Evolutionary conservation across 2,888 invertebrate species (phyloP), one percentile per base, ranked within the genome.

Genomic region (Frankliniella fusca): DNA sequence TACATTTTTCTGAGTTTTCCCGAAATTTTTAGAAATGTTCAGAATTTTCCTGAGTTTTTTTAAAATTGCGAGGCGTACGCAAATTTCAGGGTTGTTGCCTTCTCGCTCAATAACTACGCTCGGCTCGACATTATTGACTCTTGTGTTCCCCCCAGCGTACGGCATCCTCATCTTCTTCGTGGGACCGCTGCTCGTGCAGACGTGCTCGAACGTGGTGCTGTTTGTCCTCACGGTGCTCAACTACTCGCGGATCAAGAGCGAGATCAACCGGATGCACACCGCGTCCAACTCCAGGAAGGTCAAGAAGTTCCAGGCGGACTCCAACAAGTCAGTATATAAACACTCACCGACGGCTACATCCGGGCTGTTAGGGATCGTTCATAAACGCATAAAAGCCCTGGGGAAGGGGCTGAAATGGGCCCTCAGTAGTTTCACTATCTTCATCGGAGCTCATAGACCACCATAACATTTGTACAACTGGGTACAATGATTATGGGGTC

Each of bases 241-340:
- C 86, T 92, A 90, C 82, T 87, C 86, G 82, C 86, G 86, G 27
- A 88, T 88, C 48, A 90, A 94, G 88, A 91, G 92, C 0, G 94
- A 95, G 88, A 93, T 95, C 84, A 91, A 91, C 84, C 91, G 91
- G 48, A 91, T 94, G 89, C 92, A 92, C 85, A 91, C 91, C 70
- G 89, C 90, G 12, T 90, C 91, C 81, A 93, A 90, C 80, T 89
- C 92, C 0, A 92, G 91, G 86, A 90, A 76, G 27, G 70, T 76
- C 70, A 76, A 89, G 85, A 89, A 90, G 83, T 93, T 94, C 86
- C 90, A 91, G 81, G 90, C 93, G 80, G 93, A 94, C 85, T 92
- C 91, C 87, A 92, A 93, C 23, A 93, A 92, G 93, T 93, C 86
- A 90, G 90, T n/a, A 23, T 12, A 70, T 80, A 27, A 28, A 82